phyloP scores from a whole-genome alignment of 2,797 vertebrate genomes.

The Sebastolobus altivelis region DNA sequence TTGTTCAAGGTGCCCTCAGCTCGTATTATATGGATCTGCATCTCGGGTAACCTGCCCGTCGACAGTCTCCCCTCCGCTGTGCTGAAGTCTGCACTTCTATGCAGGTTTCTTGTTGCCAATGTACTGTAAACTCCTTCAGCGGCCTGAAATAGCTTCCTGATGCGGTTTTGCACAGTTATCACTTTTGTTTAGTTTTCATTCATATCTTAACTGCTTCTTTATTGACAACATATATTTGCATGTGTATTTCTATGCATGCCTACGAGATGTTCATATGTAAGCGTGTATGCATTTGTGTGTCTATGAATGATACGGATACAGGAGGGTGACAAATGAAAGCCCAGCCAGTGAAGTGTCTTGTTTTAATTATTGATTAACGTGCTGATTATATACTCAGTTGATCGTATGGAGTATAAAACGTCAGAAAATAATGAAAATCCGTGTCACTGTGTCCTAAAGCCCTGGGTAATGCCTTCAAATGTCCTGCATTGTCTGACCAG shows the following conservation, averaged over 20 bases:
- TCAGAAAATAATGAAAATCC: not conserved
- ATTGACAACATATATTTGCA: not conserved
- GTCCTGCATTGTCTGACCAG: not conserved
- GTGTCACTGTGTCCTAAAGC: not conserved
- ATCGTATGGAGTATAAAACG: not conserved
- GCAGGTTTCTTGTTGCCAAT: constrained; percentile 58
- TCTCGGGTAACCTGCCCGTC: constrained; percentile 59
- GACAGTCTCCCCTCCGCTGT: constrained; percentile 35
- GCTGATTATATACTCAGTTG: not conserved
- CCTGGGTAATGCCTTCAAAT: not conserved
- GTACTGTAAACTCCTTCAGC: constrained; percentile 21
- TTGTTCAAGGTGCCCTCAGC: constrained; percentile 73
- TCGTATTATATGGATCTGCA: constrained; percentile 60
- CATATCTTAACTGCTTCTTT: not conserved
- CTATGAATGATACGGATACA: not conserved
- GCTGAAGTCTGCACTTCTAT: constrained; percentile 56
- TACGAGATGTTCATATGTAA: not conserved
- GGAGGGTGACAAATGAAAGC: not conserved
- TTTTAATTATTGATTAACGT: not conserved
- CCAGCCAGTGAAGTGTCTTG: not conserved
- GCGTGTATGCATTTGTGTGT: not conserved
- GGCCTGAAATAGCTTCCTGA: constrained; percentile 35
- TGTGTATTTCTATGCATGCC: constrained; percentile 17
- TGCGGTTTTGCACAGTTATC: not conserved
- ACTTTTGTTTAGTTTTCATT: constrained; percentile 3